Percentiles rank a stretch among this genome's conserved stretches.
These are phyloP conservation scores for Rhynchonema sp. DNA, from an alignment of 2,888 invertebrate species.

Conservation along the genomic window DNA sequence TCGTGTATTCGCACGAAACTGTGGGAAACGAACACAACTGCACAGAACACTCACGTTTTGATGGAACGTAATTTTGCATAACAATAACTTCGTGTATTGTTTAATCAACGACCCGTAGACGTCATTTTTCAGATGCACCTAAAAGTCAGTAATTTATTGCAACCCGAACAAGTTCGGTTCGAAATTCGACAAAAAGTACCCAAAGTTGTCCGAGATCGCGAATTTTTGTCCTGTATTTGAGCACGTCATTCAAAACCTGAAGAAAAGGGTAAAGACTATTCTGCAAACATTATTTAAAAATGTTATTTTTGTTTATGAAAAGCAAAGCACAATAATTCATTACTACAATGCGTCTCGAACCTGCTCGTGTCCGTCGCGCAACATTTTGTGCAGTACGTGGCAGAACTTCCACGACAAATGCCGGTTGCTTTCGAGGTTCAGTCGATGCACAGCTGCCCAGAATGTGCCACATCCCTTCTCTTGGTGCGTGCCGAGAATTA, in stretches of 20 bases:
- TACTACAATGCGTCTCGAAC: background rate
- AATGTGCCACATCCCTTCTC: constrained; percentile 75
- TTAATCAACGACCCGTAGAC: background rate
- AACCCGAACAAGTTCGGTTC: background rate
- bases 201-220: constrained; percentile 24
- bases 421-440: constrained; percentile 71
- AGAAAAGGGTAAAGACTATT: too few relatives aligned
- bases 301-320: too few relatives aligned
- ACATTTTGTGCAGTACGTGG: constrained; percentile 81
- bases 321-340: background rate
- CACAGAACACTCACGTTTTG: background rate
- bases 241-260: constrained; percentile 8
- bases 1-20: too few relatives aligned
- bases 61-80: constrained; percentile 1
- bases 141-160: too few relatives aligned
- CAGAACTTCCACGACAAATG: constrained; percentile 98
- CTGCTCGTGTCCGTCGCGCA: constrained; percentile 67
- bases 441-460: constrained; percentile 52
- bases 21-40: too few relatives aligned
- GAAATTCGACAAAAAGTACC: constrained; percentile 9
- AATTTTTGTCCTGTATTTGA: constrained; percentile 15
- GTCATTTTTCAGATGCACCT: constrained; percentile 1
- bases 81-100: background rate
- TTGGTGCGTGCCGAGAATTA: constrained; percentile 76
- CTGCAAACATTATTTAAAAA: too few relatives aligned